These are phyloP conservation scores for Cyphomyrus discorhynchus DNA, from an alignment of 2,113 vertebrate species.

Conservation along the genomic window DNA sequence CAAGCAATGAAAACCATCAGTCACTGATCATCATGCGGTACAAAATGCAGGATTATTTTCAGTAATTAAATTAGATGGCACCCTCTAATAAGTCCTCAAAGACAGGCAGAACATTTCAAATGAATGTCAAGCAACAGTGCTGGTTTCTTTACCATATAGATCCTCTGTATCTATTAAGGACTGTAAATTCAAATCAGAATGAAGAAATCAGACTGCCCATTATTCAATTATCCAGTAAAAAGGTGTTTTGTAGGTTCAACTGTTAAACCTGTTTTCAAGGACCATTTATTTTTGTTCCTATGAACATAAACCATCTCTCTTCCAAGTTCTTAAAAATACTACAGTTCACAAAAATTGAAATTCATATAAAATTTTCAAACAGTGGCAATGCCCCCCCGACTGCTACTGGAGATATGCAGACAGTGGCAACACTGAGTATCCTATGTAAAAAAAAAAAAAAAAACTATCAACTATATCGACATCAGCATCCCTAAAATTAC, in stretches of 20 bases:
- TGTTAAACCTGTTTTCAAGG: not conserved
- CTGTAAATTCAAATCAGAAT: not conserved
- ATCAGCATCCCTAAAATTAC: not conserved
- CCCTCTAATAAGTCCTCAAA: not conserved
- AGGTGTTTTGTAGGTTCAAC: not conserved
- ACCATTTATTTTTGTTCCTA: not conserved
- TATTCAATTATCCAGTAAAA: not conserved
- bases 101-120: constrained; percentile 3
- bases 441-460: not conserved
- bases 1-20: not conserved
- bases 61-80: not conserved
- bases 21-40: not conserved
- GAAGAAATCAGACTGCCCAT: not conserved
- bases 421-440: not conserved
- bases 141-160: not conserved
- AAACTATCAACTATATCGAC: not conserved
- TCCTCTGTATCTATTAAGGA: not conserved
- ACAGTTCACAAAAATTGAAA: not conserved
- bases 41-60: not conserved
- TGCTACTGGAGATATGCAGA: not conserved
- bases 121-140: not conserved
- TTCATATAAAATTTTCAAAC: not conserved
- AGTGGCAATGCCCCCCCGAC: not conserved
- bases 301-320: not conserved
- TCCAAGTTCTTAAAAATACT: not conserved